phyloP scores from a whole-genome alignment of 2,797 vertebrate species.

The Coilia nasus region DNA sequence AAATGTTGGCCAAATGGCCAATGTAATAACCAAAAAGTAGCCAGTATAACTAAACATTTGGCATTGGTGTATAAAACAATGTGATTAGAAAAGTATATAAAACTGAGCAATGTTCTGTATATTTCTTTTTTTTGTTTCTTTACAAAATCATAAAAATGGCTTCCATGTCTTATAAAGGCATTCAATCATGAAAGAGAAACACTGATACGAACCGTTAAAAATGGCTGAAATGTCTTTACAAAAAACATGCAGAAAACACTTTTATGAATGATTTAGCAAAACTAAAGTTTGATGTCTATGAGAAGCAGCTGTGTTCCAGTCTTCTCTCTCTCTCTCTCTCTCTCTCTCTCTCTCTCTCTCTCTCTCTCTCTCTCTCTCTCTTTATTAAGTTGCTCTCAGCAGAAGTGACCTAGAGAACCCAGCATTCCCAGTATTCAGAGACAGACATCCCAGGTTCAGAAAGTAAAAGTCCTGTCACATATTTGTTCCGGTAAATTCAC shows the following conservation, averaged over 20 bases:
- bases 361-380: no score
- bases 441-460: no score
- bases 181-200: not conserved
- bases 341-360: no score
- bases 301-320: not conserved
- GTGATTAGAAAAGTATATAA: constrained; percentile 14
- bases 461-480: no score
- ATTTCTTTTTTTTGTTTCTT: not conserved
- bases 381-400: not conserved
- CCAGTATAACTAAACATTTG: not conserved
- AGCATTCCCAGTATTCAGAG: constrained; percentile 31
- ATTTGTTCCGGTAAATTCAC: no score
- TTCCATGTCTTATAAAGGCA: constrained; percentile 13
- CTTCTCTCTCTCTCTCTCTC: no score
- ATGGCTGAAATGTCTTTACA: not conserved
- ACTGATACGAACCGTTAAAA: not conserved
- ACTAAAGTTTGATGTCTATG: not conserved
- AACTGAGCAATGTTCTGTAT: not conserved
- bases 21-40: not conserved
- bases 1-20: not conserved
- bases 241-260: not conserved
- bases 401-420: constrained; percentile 7
- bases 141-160: constrained; percentile 4
- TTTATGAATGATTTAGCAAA: not conserved
- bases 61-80: constrained; percentile 1